Evolutionary conservation across 2,888 invertebrate genomes (phyloP), one percentile per base, ranked within the genome.

Genomic region (Lacanobia wlatinum): DNA sequence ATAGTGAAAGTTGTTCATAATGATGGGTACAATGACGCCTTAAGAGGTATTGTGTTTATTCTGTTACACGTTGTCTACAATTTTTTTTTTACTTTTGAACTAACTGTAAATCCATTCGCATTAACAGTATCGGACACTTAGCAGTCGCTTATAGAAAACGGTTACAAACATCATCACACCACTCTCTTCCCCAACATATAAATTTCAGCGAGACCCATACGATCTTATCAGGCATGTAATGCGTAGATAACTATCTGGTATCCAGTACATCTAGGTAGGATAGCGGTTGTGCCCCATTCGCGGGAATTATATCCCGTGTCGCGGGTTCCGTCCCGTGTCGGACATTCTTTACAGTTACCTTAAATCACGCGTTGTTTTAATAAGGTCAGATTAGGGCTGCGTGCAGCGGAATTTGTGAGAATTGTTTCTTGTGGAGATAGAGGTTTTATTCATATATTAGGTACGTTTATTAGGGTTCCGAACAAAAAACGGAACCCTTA

Each of bases 211-310:
- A 46, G 40, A 63, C 58, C 59, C 53, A 63, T 53, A 23, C 28
- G 63, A 70, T 78, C 38, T 64, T 82, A 84, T 82, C 80, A 62
- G 52, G 56, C 61, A 56, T 74, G 70, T 74, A 73, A 75, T 64
- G 69, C 69, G 60, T 40, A 79, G 86, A 82, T 77, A 48, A 55
- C 12, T 38, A 72, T 78, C 76, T 71, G 55, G 63, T 43, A 76
- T 72, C 87, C 62, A 64, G 43, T 82, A 88, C 84, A 87, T 87
- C 85, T 83, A 84, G 83, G 73, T 74, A 56, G 84, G 84, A 70
- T 87, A 88, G 85, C 88, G 86, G 88, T 86, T 81, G 84, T 74
- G 71, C 80, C 59, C 70, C 60, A 82, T 86, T 79, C 78, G 55
- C 56, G 76, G 65, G 83, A 85, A 83, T 83, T 83, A 85, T 83